Base-by-base conservation (phyloP, 2,888 invertebrate species). In the Drosophila affinis region DNA sequence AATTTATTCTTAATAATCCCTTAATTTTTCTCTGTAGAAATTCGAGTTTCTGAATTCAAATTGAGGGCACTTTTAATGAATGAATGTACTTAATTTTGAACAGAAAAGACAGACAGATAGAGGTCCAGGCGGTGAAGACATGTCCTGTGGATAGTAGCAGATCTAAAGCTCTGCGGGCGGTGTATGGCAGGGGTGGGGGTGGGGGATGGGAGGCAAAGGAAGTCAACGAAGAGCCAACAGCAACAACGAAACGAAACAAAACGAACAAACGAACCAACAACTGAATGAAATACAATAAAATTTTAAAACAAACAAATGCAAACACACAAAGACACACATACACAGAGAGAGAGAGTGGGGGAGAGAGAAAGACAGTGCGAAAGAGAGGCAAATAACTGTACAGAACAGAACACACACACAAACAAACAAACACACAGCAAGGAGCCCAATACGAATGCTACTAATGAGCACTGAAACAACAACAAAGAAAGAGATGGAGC, bases 301-400 rank as follows among this genome's bases (percentile, higher is more conserved):
- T 82, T 82, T 81, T 69, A 82, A 85, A 82, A 85, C 86, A 82
- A 82, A 85, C 82, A 85, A 82, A 79, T 65, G 75, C 78, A 82
- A 85, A 82, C 81, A 81, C 54, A 57, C 46, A 63, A 18, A 62
- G 24, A 58, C 55, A 63, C n/a, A 65, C 63, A 72, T 53, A 56
- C 39, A 63, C 27, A 54, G n/a, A 63, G 34, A 54, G n/a, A 48
- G 9, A 21, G 48, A 57, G 32, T 61, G 27, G 59, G 27, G 59
- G 17, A 61, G 45, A 17, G 9, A 48, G 12, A 27, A 29, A 21
- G 9, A 39, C 7, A 39, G 34, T 32, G 32, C 32, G 32, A 32
- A 10, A 32, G 32, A 32, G 34, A 34, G 32, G 32, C 34, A 39
- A 34, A 34, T 5, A 34, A 14, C 39, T 5, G 34, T 5, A 34